Percentiles rank a stretch among this genome's conserved stretches.
These are phyloP conservation scores for Phainopepla nitens DNA, from an alignment of 2,113 vertebrate genomes.

Conservation along the genomic window DNA sequence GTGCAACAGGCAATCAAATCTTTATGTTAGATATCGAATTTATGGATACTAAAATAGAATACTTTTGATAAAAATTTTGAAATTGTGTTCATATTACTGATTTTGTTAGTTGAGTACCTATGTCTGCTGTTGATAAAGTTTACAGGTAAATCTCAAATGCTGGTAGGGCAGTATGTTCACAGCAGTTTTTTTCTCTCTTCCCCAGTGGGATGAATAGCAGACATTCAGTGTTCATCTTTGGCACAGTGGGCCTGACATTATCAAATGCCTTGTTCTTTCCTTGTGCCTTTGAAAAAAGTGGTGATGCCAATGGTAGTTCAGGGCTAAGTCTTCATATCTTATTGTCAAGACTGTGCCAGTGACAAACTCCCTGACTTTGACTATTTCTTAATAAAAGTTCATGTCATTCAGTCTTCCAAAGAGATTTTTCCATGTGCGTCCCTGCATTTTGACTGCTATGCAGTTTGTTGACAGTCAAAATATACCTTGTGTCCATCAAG, in stretches of 20 bases:
- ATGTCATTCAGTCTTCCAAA: not conserved
- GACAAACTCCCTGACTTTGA: not conserved
- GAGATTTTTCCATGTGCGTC: not conserved
- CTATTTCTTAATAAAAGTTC: not conserved
- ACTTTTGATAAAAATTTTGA: not conserved
- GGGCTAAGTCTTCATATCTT: not conserved
- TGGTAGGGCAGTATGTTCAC: not conserved
- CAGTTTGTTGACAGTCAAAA: not conserved
- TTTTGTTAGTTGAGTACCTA: not conserved
- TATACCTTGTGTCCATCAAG: not conserved
- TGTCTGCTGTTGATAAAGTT: not conserved
- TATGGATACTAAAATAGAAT: not conserved
- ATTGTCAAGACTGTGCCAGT: not conserved
- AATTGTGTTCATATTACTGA: not conserved
- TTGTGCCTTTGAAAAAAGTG: not conserved
- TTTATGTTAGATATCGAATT: not conserved
- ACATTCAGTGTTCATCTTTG: not conserved
- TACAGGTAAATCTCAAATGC: not conserved
- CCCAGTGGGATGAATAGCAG: not conserved
- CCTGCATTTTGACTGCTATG: not conserved
- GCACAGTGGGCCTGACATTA: not conserved
- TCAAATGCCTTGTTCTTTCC: not conserved
- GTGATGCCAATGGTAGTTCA: not conserved
- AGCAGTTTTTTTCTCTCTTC: not conserved
- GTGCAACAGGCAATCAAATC: not conserved